Percentiles rank a stretch among this genome's conserved stretches.
These are phyloP conservation scores for Lycophotia porphyrea DNA, from an alignment of 2,888 invertebrate species.

Conservation along the genomic window DNA sequence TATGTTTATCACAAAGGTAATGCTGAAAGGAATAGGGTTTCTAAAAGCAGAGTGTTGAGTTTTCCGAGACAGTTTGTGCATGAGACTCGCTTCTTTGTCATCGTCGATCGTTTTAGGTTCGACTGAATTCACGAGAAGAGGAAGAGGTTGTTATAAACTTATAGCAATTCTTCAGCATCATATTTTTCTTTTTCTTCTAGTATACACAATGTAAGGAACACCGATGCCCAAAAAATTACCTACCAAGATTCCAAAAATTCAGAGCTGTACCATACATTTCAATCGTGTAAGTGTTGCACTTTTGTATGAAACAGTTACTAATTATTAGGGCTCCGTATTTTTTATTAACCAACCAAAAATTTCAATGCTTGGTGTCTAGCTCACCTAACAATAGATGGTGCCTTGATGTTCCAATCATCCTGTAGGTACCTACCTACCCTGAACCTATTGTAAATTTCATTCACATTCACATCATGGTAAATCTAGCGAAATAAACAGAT, in stretches of 20 bases:
- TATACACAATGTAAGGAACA: background rate
- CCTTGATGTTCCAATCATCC: background rate
- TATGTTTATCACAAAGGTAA: slow-evolving; percentile 38
- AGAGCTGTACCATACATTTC: background rate
- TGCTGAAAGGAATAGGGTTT: slow-evolving; percentile 28
- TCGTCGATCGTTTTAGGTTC: background rate
- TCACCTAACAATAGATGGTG: background rate
- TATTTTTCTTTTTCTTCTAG: background rate
- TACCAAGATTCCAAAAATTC: background rate
- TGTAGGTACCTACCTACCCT: background rate
- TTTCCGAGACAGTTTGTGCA: slow-evolving; percentile 5
- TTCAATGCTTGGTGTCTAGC: background rate
- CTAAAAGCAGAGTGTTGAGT: slow-evolving; percentile 2
- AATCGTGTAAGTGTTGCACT: background rate
- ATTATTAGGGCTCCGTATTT: background rate
- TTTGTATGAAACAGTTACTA: background rate
- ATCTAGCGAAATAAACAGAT: background rate
- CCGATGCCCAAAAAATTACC: background rate
- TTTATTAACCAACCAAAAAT: background rate
- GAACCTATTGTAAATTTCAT: background rate
- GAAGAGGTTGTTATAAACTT: background rate
- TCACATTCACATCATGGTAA: background rate
- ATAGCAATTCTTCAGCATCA: background rate
- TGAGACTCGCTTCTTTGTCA: background rate
- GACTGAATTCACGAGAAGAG: background rate